A percentile compares a stretch with the other conserved stretches of the same genome.
Conservation (phyloP, 2,113 vertebrate genomes). For the Ptychochromis oligacanthus region DNA sequence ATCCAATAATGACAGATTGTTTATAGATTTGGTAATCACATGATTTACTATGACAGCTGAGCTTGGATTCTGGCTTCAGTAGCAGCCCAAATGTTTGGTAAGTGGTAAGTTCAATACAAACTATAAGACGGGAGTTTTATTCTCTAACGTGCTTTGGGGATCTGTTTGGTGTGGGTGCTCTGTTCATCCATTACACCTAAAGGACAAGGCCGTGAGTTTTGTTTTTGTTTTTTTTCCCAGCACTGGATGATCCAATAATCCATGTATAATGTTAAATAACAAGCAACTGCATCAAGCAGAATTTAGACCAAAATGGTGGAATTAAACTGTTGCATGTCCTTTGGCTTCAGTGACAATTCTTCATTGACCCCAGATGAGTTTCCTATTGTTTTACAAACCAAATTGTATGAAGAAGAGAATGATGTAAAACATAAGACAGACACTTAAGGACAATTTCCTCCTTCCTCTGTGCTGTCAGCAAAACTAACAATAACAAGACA, state of each 20-base stretch:
- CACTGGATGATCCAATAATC: slow-evolving; percentile 16
- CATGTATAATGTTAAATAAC: slow-evolving; percentile 34
- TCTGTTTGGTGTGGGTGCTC: background rate
- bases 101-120: slow-evolving; percentile 20
- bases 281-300: slow-evolving; percentile 16
- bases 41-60: slow-evolving; percentile 16
- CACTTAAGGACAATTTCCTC: slow-evolving; percentile 20
- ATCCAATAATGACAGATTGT: slow-evolving; percentile 22
- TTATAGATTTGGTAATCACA: slow-evolving; percentile 21
- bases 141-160: slow-evolving; percentile 22
- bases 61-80: slow-evolving; percentile 17
- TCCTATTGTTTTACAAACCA: slow-evolving; percentile 57
- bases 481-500: slow-evolving; percentile 24
- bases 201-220: background rate
- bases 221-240: slow-evolving; percentile 9
- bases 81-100: slow-evolving; percentile 12
- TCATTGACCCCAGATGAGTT: slow-evolving; percentile 46
- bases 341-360: slow-evolving; percentile 22
- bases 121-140: slow-evolving; percentile 8
- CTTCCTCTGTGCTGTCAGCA: slow-evolving; percentile 21
- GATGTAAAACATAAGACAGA: slow-evolving; percentile 32
- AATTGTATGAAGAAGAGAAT: slow-evolving; percentile 27
- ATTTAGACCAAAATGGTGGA: slow-evolving; percentile 24
- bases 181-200: slow-evolving; percentile 8
- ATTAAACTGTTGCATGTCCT: slow-evolving; percentile 23